Evolutionary conservation across 2,113 vertebrate genomes (phyloP), one percentile per base, ranked within the genome.

Genomic region (Syngnathoides biaculeatus): DNA sequence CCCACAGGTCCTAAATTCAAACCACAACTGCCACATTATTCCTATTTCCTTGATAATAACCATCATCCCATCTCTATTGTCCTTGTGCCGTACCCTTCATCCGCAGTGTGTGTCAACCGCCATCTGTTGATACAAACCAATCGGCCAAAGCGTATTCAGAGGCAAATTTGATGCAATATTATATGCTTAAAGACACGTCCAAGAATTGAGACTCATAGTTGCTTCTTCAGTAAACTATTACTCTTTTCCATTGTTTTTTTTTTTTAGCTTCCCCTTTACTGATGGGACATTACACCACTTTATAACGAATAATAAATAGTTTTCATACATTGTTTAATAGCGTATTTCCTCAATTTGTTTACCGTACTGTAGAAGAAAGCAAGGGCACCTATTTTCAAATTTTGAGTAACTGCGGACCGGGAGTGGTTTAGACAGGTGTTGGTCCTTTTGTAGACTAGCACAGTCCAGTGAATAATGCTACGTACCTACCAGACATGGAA

Each of bases 101-200:
- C 26, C 19, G 30, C 42, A 35, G 42, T 39, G 65, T 7, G 14
- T 66, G 43, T 72, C 57, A 60, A 57, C 22, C 12, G 2, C 74
- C 75, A 73, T 72, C 64, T 70, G 68, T 71, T 71, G 53, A 1
- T 75, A 27, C 63, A 66, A 73, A 83, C 60, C 75, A 81, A 80
- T 79, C 35, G 70, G 56, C 71, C 42, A 63, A 57, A 57, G 30
- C 55, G 2, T 27, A 17, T 57, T 68, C 71, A 13, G 53, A 72
- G 48, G 59, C 64, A 45, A 67, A 48, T 70, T 22, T 64, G 64
- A 59, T 64, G 38, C 45, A 53, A 40, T n/a, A 26, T 52, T 11
- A 19, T 12, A 15, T 26, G 39, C 17, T n/a, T 26, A 8, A 27
- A n/a, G 30, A 52, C 38, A 40, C 64, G 62, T 62, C 64, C 26